These are phyloP conservation scores for Pseudomyrmex gracilis DNA, from an alignment of 1,140 invertebrate species.

Conservation along the genomic window DNA sequence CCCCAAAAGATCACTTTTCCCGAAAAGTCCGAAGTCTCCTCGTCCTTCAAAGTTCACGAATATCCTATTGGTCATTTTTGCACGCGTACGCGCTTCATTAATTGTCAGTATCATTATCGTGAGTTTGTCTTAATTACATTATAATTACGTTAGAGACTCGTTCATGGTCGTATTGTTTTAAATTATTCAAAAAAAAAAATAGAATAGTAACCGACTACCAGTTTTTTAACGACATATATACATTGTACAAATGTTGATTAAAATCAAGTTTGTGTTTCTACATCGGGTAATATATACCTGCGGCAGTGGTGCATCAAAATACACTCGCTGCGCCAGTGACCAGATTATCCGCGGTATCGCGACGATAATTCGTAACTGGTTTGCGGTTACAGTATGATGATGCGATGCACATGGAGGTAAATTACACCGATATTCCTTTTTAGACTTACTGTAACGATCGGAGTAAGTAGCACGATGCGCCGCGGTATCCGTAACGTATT, in stretches of 20 bases:
- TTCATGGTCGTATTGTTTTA: neutral
- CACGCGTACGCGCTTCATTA: neutral
- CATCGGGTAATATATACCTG: neutral
- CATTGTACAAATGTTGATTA: neutral
- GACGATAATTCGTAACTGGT: slow-evolving; percentile 18
- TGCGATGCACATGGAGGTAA: neutral
- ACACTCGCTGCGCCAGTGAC: slow-evolving; percentile 7
- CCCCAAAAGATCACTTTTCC: neutral
- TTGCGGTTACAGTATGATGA: slow-evolving; percentile 13
- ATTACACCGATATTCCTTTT: slow-evolving; percentile 1
- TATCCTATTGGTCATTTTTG: neutral
- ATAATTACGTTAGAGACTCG: neutral
- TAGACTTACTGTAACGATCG: slow-evolving; percentile 16
- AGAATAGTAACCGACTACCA: neutral
- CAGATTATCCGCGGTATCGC: slow-evolving; percentile 24
- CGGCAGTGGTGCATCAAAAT: slow-evolving; percentile 2
- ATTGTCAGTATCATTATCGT: slow-evolving; percentile 24
- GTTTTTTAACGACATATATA: neutral
- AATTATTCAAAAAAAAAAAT: neutral
- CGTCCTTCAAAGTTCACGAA: neutral
- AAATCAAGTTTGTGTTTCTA: neutral
- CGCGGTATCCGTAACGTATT: neutral
- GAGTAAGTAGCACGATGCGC: neutral
- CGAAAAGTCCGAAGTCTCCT: neutral
- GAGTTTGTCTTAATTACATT: neutral